Percentiles rank a stretch among this genome's conserved stretches.
phyloP scores from a whole-genome alignment of 2,113 vertebrate genomes.

The Sprattus sprattus region DNA sequence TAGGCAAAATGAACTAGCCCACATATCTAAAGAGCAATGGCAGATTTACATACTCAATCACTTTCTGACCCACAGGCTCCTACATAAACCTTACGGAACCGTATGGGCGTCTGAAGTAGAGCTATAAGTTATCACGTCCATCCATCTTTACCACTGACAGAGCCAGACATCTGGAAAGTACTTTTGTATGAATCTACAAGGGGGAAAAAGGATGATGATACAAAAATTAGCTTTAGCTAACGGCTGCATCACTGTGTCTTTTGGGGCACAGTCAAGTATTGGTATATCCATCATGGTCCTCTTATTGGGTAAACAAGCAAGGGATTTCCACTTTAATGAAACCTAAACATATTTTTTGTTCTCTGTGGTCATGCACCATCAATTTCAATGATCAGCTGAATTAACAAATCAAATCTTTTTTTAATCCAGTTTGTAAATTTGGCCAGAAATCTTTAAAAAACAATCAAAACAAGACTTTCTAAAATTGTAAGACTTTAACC shows the following conservation, averaged over 20 bases:
- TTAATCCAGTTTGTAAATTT: neutral
- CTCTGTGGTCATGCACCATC: neutral
- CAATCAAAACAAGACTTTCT: no score
- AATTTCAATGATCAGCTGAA: neutral
- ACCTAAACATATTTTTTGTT: neutral
- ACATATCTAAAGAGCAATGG: neutral
- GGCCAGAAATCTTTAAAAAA: no score
- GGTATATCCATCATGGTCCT: neutral
- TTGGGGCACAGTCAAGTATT: neutral
- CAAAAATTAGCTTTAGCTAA: neutral
- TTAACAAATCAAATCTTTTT: no score
- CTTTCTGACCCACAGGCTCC: neutral
- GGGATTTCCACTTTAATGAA: neutral
- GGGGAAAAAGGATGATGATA: neutral
- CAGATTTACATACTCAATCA: slow-evolving; percentile 11
- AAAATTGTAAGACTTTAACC: no score
- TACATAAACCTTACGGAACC: neutral
- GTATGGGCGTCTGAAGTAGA: neutral
- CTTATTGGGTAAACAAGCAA: neutral
- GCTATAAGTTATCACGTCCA: neutral
- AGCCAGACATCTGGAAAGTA: neutral
- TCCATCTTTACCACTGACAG: neutral
- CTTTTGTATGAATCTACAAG: neutral
- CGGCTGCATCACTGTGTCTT: neutral
- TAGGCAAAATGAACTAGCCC: neutral